Evolutionary conservation across 53 echinoderm and acorn worm genomes (phyloP), one percentile per base, ranked within the genome.

Genomic region (Hippasteria phrygiana): DNA sequence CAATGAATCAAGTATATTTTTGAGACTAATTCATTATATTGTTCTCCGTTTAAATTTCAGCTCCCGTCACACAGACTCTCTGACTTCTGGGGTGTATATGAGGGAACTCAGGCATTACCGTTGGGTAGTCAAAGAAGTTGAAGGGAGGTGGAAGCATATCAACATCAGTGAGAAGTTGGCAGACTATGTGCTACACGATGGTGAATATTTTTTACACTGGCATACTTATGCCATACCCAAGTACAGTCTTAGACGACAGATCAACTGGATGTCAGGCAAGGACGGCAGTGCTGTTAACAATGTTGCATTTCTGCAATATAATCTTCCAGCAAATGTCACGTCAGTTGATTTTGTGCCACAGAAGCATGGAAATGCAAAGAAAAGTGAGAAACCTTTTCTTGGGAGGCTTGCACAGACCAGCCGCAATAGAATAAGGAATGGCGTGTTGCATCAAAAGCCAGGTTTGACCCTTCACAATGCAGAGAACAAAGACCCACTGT

Each of bases 81-180:
- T 70, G 70, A 70, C 36, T 37, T 70, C 70, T 71, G 73, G 73
- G 32, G 71, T 47, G 28, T 87, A 87, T 48, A 32, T 48, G 5
- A 72, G 71, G 36, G 87, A 87, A 47, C 87, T 87, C 36, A 48
- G 87, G 29, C 87, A 87, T 87, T 87, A 87, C 87, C 87, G 87
- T 45, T 87, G 87, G 87, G 72, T 87, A 43, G 87, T 87, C 14
- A 87, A 47, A 71, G 45, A 87, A 43, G 71, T 45, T 32, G 47
- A 87, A 53, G 87, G 87, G 47, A 70, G 71, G 35, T 70, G 45
- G 37, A 69, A 48, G 72, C 28, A 67, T 39, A 66, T 67, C 66
- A 43, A 48, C 20, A 28, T 53, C n/a, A 47, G 28, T 54, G 73
- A 51, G 59, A 18, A 47, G 48, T 34, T 73, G 53, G 18, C 72